Evolutionary conservation across 2,888 invertebrate species (phyloP), one percentile per base, ranked within the genome.

Genomic region (Caenorhabditis sp.): DNA sequence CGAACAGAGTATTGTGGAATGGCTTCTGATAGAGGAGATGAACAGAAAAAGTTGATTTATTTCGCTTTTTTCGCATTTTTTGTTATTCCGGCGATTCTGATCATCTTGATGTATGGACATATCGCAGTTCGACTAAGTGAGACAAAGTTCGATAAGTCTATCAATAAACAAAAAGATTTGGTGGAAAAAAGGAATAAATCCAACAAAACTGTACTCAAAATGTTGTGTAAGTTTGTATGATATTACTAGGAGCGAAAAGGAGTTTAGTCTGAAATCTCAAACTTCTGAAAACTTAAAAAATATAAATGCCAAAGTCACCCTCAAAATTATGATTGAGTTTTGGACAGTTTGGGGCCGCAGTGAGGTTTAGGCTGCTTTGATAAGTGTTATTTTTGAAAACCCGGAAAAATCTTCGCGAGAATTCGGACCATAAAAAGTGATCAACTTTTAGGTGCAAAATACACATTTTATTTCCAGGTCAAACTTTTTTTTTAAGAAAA

Each of bases 61-160:
- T 69, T 77, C 31, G 80, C 84, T 10, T 88, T 88, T 70, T 77
- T 83, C 50, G 60, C 79, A 3, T 87, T 87, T 69, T 87, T 87
- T 62, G 61, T 71, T 10, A 49, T 76, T 70, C 65, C 69, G 58
- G 79, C 82, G 5, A 51, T 85, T 26, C 59, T 87, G 19, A 87
- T 87, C 60, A 77, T 82, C 8, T 68, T 83, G 2, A 83, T 88
- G 64, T 87, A 88, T 60, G 69, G 73, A 5, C 87, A 86, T 66
- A 87, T 87, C 53, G 83, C 83, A 19, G 37, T 81, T 2, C 73
- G 74, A 31, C 66, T 87, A 14, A 61, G 77, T 2, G 63, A 66
- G 1, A 75, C 80, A 5, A 78, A 82, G 51, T 61, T 62, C 12
- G 37, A 63, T 12, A 53, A 62, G 19, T 53, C 58, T 3, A 14